These are phyloP conservation scores for Struthio camelus DNA, from an alignment of 2,113 vertebrate genomes.

Conservation along the genomic window DNA sequence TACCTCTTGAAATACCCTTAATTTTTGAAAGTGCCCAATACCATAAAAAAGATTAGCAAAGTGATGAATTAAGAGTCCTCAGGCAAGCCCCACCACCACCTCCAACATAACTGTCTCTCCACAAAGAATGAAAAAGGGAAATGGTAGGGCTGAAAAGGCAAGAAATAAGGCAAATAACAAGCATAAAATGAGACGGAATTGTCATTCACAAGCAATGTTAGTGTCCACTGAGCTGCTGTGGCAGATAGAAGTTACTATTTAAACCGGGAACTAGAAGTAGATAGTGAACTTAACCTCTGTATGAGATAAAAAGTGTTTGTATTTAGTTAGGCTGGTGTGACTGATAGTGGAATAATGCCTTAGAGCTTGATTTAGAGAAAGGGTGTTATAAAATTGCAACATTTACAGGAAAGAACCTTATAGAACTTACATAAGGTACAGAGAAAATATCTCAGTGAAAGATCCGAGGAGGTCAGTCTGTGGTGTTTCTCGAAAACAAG, in stretches of 20 bases:
- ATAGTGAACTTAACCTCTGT: not conserved
- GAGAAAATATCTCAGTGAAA: not conserved
- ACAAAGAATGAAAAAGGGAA: not conserved
- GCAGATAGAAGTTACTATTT: not conserved
- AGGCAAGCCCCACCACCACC: not conserved
- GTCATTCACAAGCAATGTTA: not conserved
- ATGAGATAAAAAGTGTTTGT: not conserved
- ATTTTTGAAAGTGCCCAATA: not conserved
- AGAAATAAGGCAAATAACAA: not conserved
- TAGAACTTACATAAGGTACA: not conserved
- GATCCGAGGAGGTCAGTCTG: not conserved
- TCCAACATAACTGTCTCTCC: not conserved
- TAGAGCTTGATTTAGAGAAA: not conserved
- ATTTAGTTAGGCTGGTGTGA: not conserved
- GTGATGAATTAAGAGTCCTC: not conserved
- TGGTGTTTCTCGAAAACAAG: not conserved
- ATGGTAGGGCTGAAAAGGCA: not conserved
- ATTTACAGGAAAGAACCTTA: not conserved
- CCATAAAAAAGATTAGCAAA: not conserved
- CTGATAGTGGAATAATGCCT: not conserved
- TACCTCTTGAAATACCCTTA: not conserved
- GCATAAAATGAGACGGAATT: not conserved
- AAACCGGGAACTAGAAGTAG: not conserved
- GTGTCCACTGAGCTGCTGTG: not conserved
- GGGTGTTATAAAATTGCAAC: not conserved